Conservation (phyloP, 2,797 vertebrate species). For the Clarias platycephalus region DNA sequence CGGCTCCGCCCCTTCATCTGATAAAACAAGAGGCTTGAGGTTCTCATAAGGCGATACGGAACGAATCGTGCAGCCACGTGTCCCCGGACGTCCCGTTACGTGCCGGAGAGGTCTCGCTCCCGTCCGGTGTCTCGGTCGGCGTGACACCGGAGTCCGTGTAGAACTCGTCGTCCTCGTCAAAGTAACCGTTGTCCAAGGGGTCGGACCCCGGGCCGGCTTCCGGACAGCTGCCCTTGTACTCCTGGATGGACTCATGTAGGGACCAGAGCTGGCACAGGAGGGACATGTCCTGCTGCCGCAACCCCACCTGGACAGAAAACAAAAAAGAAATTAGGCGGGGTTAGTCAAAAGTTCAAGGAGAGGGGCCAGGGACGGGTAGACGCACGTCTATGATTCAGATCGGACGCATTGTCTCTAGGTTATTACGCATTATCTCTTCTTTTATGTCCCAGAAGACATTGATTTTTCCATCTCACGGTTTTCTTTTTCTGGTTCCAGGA, state of each 20-base stretch:
- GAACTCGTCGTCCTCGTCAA: constrained; percentile 92
- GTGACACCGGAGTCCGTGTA: constrained; percentile 79
- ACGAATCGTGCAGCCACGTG: constrained; percentile 77
- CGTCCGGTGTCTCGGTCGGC: constrained; percentile 73
- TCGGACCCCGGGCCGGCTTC: constrained; percentile 85
- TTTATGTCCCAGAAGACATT: not conserved
- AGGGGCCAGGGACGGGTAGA: not conserved
- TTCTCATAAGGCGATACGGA: constrained; percentile 75
- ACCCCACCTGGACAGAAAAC: constrained; percentile 80
- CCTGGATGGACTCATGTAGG: constrained; percentile 96
- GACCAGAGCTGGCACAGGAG: constrained; percentile 97
- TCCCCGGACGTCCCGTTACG: constrained; percentile 69
- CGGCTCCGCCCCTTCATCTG: constrained; percentile 39
- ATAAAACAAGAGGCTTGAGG: constrained; percentile 45
- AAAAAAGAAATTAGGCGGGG: not conserved
- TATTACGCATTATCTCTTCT: not conserved
- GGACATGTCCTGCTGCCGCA: constrained; percentile 98
- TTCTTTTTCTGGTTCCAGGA: not conserved
- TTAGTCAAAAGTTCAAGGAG: not conserved
- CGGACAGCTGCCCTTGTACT: constrained; percentile 96
- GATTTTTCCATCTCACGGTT: not conserved
- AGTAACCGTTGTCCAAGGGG: constrained; percentile 92
- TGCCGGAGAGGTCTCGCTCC: constrained; percentile 59
- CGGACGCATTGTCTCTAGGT: not conserved
- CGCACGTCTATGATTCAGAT: not conserved